Base-by-base conservation (phyloP, 2,888 invertebrate species). In the Boloria selene region DNA sequence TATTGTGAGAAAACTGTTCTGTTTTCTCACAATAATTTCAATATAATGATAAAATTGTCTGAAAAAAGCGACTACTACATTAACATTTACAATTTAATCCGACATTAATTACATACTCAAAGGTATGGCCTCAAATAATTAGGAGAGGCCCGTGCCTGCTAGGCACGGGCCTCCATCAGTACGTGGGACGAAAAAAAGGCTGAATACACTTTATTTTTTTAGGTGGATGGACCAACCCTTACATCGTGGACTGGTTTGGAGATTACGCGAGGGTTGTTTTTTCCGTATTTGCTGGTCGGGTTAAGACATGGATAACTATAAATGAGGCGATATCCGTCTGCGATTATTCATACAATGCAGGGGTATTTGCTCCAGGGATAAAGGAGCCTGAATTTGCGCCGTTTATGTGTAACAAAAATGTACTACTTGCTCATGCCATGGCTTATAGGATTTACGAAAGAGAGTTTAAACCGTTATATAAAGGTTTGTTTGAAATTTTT, bases 261-360 rank as follows among this genome's bases (percentile, higher is more conserved):
- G 93, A 94, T 74, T 95, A 94, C 76, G 94, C 95, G 0, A 87
- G 91, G 17, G 75, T 94, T 0, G 80, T 93, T 0, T 93, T 90
- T 77, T 84, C 87, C 2, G 85, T 93, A 69, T 95, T 88, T 72
- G 95, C 93, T 0, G 93, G 94, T 73, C 91, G 94, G 17, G 94
- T 95, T 1, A 93, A 92, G 79, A 82, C 88, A 50, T 96, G 96
- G 96, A 90, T 95, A 0, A 96, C 96, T 0, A 92, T 96, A 64
- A 96, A 96, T 79, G 96, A 96, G 75, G 95, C 96, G 0, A 78
- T 81, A 22, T 70, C 85, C 1, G 72, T 90, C 3, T 93, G 93
- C 68, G 84, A 86, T 14, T 64, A 69, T 0, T 81, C 83, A 0
- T 93, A 93, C 71, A 88, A 85, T 22, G 79, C 82, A 0, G 88